Conservation (phyloP, 2,888 invertebrate genomes). For the Euplagia quadripunctaria region DNA sequence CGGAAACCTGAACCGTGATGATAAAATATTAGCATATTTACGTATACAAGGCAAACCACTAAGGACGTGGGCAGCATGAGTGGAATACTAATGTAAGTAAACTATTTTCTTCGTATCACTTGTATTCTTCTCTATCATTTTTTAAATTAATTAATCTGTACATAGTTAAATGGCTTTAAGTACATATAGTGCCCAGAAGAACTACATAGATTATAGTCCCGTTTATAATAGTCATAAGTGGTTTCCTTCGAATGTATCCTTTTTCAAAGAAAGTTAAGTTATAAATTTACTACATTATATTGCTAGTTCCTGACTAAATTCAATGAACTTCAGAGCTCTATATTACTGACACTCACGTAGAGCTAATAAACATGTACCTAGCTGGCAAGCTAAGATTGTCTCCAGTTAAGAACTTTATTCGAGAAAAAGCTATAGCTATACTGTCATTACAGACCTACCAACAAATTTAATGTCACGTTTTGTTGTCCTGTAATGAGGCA, state of each 20-base stretch:
- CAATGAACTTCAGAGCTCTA: no score
- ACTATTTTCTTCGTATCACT: background rate
- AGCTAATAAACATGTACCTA: no score
- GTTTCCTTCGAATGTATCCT: background rate
- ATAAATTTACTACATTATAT: no score
- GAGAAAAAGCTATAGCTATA: background rate
- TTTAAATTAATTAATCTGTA: no score
- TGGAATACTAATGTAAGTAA: background rate
- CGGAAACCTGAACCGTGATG: background rate
- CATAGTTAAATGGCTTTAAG: no score
- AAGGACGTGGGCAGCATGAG: background rate
- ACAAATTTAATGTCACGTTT: background rate
- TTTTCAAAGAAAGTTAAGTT: no score
- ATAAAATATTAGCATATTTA: background rate
- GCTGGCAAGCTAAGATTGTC: no score
- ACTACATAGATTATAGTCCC: background rate
- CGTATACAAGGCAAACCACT: background rate
- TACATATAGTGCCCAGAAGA: background rate
- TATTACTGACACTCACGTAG: no score
- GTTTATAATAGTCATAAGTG: background rate
- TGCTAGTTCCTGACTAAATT: no score
- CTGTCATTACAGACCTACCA: background rate
- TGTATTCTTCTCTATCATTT: no score
- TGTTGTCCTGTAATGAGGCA: background rate
- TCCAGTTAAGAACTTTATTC: background rate